These are phyloP conservation scores for Hylomyscus alleni DNA, from an alignment of 2,797 vertebrate species.

Conservation along the genomic window DNA sequence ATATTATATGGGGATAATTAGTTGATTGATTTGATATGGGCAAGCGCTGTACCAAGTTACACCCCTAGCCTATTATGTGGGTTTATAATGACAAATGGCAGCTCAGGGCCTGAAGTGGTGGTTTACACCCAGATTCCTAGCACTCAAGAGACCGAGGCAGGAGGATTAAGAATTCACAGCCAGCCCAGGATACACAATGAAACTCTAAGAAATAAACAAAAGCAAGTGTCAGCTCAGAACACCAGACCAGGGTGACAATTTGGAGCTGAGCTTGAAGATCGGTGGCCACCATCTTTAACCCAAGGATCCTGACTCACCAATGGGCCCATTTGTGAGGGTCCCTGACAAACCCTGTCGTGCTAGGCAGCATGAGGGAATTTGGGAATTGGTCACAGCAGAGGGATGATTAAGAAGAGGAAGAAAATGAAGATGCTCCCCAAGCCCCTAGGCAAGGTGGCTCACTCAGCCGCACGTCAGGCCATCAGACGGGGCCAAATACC, in stretches of 20 bases:
- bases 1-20: background rate
- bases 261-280: background rate
- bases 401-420: conserved; percentile 50
- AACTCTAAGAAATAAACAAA: background rate
- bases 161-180: background rate
- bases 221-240: background rate
- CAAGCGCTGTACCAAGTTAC: background rate
- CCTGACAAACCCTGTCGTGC: background rate
- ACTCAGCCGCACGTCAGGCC: conserved; percentile 68
- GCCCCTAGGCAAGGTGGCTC: conserved; percentile 61
- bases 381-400: background rate
- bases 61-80: background rate
- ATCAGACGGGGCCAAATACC: conserved; percentile 73
- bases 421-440: conserved; percentile 65
- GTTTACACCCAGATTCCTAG: background rate
- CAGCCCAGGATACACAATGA: background rate
- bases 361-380: background rate
- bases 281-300: background rate
- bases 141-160: background rate
- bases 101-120: background rate
- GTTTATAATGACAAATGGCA: background rate
- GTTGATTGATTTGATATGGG: background rate
- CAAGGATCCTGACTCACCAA: background rate
- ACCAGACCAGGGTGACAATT: accelerated
- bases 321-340: background rate